phyloP scores from a whole-genome alignment of 2,113 vertebrate genomes.

The Myrmecobius fasciatus region DNA sequence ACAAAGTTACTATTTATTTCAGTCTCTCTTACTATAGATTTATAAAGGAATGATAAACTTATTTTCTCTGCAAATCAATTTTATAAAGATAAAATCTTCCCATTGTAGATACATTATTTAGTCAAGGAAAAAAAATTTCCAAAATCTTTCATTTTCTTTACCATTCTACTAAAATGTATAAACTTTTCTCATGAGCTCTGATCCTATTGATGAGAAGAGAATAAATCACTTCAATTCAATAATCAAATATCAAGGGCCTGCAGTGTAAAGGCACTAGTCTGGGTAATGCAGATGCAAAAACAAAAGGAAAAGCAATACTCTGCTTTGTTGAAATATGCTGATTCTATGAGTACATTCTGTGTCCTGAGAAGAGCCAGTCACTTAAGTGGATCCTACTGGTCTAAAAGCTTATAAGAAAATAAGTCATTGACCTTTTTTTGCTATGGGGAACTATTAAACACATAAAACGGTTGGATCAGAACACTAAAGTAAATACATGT shows the following conservation, averaged over 20 bases:
- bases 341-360: conserved; percentile 2
- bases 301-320: background rate
- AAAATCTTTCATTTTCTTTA: background rate
- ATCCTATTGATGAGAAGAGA: background rate
- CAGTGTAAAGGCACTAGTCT: background rate
- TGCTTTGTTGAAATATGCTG: background rate
- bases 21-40: background rate
- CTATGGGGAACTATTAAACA: background rate
- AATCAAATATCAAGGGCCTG: background rate
- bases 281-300: background rate
- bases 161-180: conserved; percentile 36
- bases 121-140: background rate
- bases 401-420: conserved; percentile 1
- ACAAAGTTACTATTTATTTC: background rate
- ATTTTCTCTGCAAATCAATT: background rate
- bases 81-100: background rate
- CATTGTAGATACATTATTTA: background rate
- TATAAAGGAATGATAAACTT: conserved; percentile 1
- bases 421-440: conserved; percentile 40
- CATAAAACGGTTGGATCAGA: conserved; percentile 25
- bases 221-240: background rate
- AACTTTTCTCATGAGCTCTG: conserved; percentile 41
- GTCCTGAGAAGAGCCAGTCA: conserved; percentile 23
- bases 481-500: background rate
- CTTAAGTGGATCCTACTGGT: conserved; percentile 13